Evolutionary conservation across 2,113 vertebrate genomes (phyloP).

Genomic region (Etheostoma spectabile): DNA sequence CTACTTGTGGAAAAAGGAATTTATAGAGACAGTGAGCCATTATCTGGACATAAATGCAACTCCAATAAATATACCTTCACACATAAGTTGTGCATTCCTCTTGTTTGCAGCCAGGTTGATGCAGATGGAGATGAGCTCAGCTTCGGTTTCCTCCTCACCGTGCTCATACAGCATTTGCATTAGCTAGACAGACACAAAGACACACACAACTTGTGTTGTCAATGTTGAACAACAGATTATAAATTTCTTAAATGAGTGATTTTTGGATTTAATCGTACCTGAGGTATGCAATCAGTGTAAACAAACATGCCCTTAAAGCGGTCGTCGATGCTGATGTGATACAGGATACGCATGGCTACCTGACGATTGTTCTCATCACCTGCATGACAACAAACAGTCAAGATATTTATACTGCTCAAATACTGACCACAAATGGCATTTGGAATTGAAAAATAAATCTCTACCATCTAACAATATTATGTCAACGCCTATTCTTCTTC

Average conservation of each 20-base stretch:
- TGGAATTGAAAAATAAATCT: background rate
- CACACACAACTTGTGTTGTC: too few relatives aligned
- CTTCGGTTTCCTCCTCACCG: conserved; percentile 90
- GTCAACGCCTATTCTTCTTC: too few relatives aligned
- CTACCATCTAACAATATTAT: background rate
- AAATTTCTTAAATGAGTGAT: background rate
- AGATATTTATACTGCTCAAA: background rate
- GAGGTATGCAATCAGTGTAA: conserved; percentile 95
- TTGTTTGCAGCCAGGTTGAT: conserved; percentile 98
- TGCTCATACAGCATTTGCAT: conserved; percentile 97
- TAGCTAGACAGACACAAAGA: conserved; percentile 82
- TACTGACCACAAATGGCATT: background rate
- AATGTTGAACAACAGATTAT: too few relatives aligned
- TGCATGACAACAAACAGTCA: conserved; percentile 58
- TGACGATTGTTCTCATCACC: conserved; percentile 93
- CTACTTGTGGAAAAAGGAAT: background rate
- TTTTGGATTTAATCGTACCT: conserved; percentile 82
- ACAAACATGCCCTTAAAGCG: conserved; percentile 96
- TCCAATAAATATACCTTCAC: conserved; percentile 87
- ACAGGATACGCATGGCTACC: conserved; percentile 93
- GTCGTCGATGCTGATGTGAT: conserved; percentile 98
- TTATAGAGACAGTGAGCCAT: background rate
- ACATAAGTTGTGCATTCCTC: conserved; percentile 93
- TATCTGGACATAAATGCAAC: background rate
- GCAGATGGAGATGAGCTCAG: conserved; percentile 95